Conservation (phyloP, 2,113 vertebrate species). For the Hyaena hyaena region DNA sequence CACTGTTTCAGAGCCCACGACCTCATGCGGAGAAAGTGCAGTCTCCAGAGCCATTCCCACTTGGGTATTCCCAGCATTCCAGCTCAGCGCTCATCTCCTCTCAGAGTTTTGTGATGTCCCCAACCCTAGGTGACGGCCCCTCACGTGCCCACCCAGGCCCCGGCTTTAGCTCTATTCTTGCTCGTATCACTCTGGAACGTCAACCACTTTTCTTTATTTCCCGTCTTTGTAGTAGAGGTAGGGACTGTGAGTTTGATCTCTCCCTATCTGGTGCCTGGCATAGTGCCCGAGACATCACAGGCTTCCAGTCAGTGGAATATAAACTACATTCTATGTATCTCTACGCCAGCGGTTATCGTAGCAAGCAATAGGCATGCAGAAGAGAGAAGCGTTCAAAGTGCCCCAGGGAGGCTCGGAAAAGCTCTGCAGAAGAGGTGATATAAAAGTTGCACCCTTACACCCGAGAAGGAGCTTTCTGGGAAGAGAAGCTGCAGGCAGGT, state of each 20-base stretch:
- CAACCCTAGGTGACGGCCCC: neutral
- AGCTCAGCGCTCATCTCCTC: rapidly evolving
- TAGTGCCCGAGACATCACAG: neutral
- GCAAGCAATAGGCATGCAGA: no score
- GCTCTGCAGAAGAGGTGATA: no score
- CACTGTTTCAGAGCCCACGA: rapidly evolving
- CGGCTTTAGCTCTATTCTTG: neutral
- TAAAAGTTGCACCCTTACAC: neutral
- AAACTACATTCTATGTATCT: rapidly evolving
- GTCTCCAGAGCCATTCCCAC: neutral
- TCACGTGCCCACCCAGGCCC: neutral
- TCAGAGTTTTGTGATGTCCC: neutral
- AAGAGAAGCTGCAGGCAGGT: neutral
- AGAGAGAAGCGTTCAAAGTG: neutral
- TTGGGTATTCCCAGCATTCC: neutral
- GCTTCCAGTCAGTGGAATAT: neutral
- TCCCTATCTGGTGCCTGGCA: neutral
- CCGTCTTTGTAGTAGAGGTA: neutral
- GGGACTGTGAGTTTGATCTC: neutral
- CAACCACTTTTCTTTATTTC: neutral
- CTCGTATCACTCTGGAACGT: neutral
- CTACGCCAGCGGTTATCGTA: neutral
- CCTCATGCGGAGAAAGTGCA: neutral
- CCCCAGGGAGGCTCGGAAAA: neutral
- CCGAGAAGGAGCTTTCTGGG: neutral